These are phyloP conservation scores for Amia ocellicauda DNA, from an alignment of 2,113 vertebrate species.

Conservation along the genomic window DNA sequence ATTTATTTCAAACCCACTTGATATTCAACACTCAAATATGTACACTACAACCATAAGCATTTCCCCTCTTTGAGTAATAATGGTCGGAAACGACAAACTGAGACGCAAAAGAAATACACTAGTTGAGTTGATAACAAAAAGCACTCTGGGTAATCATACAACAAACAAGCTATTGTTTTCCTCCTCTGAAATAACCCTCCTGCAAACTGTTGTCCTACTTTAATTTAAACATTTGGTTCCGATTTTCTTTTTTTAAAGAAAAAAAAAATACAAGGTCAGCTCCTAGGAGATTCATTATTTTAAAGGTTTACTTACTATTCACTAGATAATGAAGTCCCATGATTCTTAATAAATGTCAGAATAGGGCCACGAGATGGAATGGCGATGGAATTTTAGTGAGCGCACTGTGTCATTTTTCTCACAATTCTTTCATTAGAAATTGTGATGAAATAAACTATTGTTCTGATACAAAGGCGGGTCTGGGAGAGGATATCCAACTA, in stretches of 20 bases:
- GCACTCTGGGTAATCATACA: too few relatives aligned
- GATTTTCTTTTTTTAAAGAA: conserved; percentile 12
- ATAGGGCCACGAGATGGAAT: conserved; percentile 23
- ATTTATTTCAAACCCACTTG: too few relatives aligned
- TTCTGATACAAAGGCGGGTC: conserved; percentile 13
- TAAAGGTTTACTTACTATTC: conserved; percentile 23
- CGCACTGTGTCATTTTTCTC: conserved; percentile 16
- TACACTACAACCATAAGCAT: too few relatives aligned
- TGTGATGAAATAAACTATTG: conserved; percentile 30
- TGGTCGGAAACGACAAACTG: too few relatives aligned
- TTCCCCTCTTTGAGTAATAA: too few relatives aligned
- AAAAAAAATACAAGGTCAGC: conserved; percentile 16
- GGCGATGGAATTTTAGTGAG: conserved; percentile 29
- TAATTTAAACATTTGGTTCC: too few relatives aligned
- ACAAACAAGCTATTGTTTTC: too few relatives aligned
- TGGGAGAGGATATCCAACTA: conserved; percentile 23
- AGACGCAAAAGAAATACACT: too few relatives aligned
- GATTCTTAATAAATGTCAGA: conserved; percentile 23
- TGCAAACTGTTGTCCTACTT: too few relatives aligned
- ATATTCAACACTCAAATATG: too few relatives aligned
- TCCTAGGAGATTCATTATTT: conserved; percentile 28
- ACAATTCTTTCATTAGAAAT: neutral
- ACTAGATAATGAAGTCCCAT: conserved; percentile 33
- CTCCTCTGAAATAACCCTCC: too few relatives aligned
- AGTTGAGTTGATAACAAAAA: too few relatives aligned